Conservation (phyloP, 2,797 vertebrate species). For the Pitangus sulphuratus region DNA sequence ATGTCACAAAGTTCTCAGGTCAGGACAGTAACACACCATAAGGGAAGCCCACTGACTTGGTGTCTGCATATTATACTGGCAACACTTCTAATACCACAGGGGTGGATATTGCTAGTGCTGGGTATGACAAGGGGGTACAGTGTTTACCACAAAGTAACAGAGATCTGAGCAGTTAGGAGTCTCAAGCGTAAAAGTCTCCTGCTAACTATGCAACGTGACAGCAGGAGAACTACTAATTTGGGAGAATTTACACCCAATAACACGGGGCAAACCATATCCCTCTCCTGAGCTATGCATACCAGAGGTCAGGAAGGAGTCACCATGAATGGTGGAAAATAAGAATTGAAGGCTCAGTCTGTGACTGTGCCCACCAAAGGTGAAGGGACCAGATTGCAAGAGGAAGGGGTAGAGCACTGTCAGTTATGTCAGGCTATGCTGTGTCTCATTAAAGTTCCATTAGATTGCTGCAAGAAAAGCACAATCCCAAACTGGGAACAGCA, state of each 20-base stretch:
- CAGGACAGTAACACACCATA: neutral
- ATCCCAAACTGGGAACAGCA: neutral
- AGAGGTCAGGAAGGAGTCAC: neutral
- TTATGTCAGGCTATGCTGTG: neutral
- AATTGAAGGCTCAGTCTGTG: neutral
- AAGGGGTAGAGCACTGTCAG: neutral
- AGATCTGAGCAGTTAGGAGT: neutral
- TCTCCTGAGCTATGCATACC: neutral
- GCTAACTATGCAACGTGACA: neutral
- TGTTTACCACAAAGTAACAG: neutral
- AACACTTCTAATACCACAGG: neutral
- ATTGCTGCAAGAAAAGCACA: neutral
- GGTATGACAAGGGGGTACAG: accelerated
- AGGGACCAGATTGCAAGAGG: neutral
- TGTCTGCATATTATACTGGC: neutral
- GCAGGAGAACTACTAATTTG: neutral
- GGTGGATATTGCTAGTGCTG: neutral
- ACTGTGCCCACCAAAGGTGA: neutral
- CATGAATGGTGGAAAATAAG: neutral
- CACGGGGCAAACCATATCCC: accelerated
- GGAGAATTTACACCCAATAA: neutral
- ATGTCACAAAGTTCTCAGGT: neutral
- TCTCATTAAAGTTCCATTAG: neutral
- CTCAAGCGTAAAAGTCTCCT: neutral
- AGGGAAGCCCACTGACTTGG: neutral